These are phyloP conservation scores for Meteorus colon DNA, from an alignment of 2,888 invertebrate species.

Conservation along the genomic window DNA sequence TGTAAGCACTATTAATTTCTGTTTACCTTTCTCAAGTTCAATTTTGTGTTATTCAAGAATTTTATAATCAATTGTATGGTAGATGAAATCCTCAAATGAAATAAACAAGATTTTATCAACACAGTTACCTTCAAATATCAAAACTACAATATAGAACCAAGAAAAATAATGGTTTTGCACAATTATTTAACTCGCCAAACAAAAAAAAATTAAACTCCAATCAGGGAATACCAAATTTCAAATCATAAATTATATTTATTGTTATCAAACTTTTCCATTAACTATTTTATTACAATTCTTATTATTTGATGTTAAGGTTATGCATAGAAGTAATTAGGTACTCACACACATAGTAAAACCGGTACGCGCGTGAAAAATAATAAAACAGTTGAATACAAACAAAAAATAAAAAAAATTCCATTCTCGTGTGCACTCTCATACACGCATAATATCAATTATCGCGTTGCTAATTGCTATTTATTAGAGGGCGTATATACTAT, in stretches of 20 bases:
- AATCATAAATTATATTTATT: neutral
- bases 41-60: too few relatives aligned
- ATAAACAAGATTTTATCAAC: too few relatives aligned
- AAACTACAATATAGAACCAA: too few relatives aligned
- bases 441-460: conserved; percentile 59
- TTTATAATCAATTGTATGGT: too few relatives aligned
- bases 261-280: conserved; percentile 54
- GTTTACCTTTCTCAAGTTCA: too few relatives aligned
- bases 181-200: too few relatives aligned
- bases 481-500: conserved; percentile 48
- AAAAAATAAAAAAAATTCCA: neutral
- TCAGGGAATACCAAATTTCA: too few relatives aligned
- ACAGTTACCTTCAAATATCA: too few relatives aligned
- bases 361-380: neutral
- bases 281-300: conserved; percentile 41
- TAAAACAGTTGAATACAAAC: neutral
- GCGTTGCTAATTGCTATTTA: conserved; percentile 59
- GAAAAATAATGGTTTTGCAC: too few relatives aligned
- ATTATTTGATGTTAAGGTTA: neutral
- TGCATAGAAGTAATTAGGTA: neutral
- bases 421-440: neutral
- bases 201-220: too few relatives aligned
- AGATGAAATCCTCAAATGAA: too few relatives aligned
- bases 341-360: neutral
- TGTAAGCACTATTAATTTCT: too few relatives aligned